Evolutionary conservation across 2,888 invertebrate species (phyloP), one percentile per base, ranked within the genome.

Genomic region (Pseudococcus longispinus): DNA sequence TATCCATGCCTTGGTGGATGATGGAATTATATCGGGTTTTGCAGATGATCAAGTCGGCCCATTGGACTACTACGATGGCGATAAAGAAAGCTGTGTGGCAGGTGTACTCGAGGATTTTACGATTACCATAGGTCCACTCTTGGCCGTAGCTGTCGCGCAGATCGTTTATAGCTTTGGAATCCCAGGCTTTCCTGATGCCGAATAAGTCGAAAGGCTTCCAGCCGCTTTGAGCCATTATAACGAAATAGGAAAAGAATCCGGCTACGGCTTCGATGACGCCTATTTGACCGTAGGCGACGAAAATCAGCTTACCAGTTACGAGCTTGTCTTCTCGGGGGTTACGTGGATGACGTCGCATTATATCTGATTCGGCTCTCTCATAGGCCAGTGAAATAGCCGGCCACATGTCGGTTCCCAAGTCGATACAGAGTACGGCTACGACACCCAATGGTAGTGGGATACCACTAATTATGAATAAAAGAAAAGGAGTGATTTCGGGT

Each of bases 251-350:
- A 90, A 94, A 95, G 92, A 96, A 95, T 11, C 95, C 96, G 65
- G 94, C 95, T 70, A 94, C 94, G 26, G 96, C 95, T 91, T 97
- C 96, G 89, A 97, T 95, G 90, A 96, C 92, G 85, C 96, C 97
- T 88, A 97, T 94, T 91, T 97, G 96, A 88, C 95, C 95, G 90
- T 96, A 96, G 0, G 96, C 94, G 93, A 96, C 94, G 89, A 93
- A 94, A 89, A 97, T 94, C 89, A 97, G 91, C 89, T 92, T 91
- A 82, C 88, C 91, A 89, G 92, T 93, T 60, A 93, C 92, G 85
- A 93, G 90, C 89, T 92, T 92, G 89, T 93, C 92, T 74, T 90
- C 90, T 88, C 90, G 88, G 4, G 92, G 92, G 89, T 92, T 89
- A 89, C 92, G 90, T 18, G 92, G 92, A 87, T 91, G 90, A 88